Evolutionary conservation across 2,888 invertebrate genomes (phyloP), one percentile per base, ranked within the genome.

Genomic region (Phaonia tiefii): DNA sequence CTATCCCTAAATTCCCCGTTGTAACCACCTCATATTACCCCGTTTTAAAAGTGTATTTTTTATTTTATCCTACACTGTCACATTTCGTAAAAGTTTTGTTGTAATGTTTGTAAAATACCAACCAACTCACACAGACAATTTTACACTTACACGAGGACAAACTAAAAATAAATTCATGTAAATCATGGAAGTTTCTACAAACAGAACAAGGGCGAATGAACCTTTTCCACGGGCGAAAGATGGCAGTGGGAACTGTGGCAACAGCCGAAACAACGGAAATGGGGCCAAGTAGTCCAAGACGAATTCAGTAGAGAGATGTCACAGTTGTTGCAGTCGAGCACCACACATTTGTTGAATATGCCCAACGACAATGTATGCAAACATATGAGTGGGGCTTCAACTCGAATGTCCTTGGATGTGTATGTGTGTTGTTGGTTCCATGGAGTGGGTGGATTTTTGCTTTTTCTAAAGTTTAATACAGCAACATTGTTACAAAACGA

Each of bases 41-140:
- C 31, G 31, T 31, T 31, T 31, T 31, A 31, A 31, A 31, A 5
- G 31, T 31, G 8, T 31, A 31, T 31, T 5, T 31, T 31, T 3
- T 8, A 31, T 3, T 31, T 31, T 8, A 31, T 5, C 31, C 8
- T 31, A 31, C 31, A 31, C 31, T 26, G 37, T 73, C 73, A 60
- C 44, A 63, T 73, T 69, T 69, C 69, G 22, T 22, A 69, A 54
- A 63, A 17, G 20, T 71, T 71, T 37, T n/a, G 66, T 39, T 66
- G 26, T 51, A 72, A 67, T 42, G 42, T 54, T 31, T 39, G 15
- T 44, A 70, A 44, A 39, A 39, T 51, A 15, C 17, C 69, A 69
- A 42, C 15, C 25, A 46, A 11, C 49, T 25, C 46, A 26, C 25
- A 26, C 5, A 39, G n/a, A 31, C 25, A 4, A 2, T 26, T 10